Conservation (phyloP, 2,888 invertebrate genomes). For the Scotopteryx bipunctaria region DNA sequence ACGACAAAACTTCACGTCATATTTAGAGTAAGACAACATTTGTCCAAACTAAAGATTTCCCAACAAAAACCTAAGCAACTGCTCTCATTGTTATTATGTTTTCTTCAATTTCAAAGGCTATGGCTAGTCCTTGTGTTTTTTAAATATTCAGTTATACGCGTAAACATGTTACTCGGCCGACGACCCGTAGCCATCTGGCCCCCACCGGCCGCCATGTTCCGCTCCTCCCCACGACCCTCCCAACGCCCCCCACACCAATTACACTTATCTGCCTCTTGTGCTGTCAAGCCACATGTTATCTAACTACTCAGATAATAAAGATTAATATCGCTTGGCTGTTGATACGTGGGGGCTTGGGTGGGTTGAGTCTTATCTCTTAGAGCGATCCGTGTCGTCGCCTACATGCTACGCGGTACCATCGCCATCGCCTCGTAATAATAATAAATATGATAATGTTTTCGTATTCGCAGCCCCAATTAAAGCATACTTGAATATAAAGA, state of each 20-base stretch:
- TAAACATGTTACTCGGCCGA: slow-evolving; percentile 54
- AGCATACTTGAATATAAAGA: no score
- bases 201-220: slow-evolving; percentile 74
- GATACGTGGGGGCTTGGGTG: slow-evolving; percentile 55
- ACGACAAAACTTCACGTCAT: no score
- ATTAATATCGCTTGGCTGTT: slow-evolving; percentile 62
- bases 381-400: slow-evolving; percentile 69
- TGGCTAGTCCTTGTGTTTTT: slow-evolving; percentile 19
- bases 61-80: no score
- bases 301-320: slow-evolving; percentile 68
- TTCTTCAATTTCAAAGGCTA: not conserved
- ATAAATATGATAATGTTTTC: slow-evolving; percentile 52
- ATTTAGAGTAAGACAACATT: no score
- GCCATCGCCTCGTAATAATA: slow-evolving; percentile 47
- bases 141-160: slow-evolving; percentile 31
- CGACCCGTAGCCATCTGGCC: slow-evolving; percentile 70
- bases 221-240: slow-evolving; percentile 78
- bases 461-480: slow-evolving; percentile 44
- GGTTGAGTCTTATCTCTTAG: slow-evolving; percentile 69
- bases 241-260: slow-evolving; percentile 77
- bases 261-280: slow-evolving; percentile 60
- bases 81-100: not conserved
- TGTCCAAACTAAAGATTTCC: no score
- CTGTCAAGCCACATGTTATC: slow-evolving; percentile 65
- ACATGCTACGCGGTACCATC: slow-evolving; percentile 61